A percentile compares a stretch with the other conserved stretches of the same genome.
phyloP scores from a whole-genome alignment of 1,140 invertebrate species.

The Heliothis virescens region DNA sequence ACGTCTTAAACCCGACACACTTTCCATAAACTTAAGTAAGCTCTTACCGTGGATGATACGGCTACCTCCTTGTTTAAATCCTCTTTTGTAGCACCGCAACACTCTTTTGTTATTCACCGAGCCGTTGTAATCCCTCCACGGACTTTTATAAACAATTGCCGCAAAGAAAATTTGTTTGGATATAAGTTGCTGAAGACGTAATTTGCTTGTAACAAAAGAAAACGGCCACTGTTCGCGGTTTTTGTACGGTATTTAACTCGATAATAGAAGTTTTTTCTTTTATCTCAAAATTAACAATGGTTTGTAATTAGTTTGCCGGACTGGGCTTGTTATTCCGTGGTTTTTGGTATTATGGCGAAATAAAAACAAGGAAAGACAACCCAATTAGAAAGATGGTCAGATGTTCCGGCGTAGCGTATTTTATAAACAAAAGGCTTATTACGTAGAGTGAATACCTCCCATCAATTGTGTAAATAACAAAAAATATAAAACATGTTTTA shows the following conservation, averaged over 20 bases:
- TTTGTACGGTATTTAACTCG: constrained; percentile 52
- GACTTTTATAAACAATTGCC: constrained; percentile 79
- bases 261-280: constrained; percentile 49
- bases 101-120: constrained; percentile 78
- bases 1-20: constrained; percentile 75
- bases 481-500: background rate
- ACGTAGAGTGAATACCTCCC: background rate
- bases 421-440: too few species aligned
- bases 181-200: constrained; percentile 66
- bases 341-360: too few species aligned
- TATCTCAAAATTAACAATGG: constrained; percentile 30
- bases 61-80: constrained; percentile 79
- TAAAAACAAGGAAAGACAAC: too few species aligned
- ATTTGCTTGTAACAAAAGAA: constrained; percentile 68
- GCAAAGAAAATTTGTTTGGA: constrained; percentile 67
- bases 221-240: constrained; percentile 61
- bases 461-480: background rate
- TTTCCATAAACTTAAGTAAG: constrained; percentile 83
- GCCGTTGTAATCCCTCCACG: constrained; percentile 72
- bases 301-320: constrained; percentile 22
- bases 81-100: constrained; percentile 77
- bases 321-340: background rate
- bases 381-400: too few species aligned
- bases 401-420: too few species aligned
- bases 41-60: constrained; percentile 79